These are phyloP conservation scores for Lithodes maja DNA, from an alignment of 2,888 invertebrate genomes.

Conservation along the genomic window DNA sequence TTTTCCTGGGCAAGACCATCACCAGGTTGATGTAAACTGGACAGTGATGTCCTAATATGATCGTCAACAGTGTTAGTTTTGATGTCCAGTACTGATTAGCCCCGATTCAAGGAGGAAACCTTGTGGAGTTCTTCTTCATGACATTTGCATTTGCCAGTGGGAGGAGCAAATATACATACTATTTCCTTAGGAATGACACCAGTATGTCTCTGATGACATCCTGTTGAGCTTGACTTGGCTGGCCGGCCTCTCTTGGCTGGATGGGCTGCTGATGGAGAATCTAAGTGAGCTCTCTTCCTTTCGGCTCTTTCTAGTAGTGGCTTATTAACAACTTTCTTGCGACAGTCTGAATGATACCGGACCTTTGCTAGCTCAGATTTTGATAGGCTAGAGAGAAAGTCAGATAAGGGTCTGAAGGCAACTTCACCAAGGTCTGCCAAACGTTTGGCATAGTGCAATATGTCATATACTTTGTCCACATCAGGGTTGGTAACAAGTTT, in stretches of 20 bases:
- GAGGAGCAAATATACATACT: neutral
- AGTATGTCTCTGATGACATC: neutral
- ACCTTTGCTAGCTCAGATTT: neutral
- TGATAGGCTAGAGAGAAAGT: neutral
- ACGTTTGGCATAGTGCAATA: neutral
- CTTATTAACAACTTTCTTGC: neutral
- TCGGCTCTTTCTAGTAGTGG: neutral
- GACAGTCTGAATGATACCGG: neutral
- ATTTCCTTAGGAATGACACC: neutral
- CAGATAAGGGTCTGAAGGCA: neutral
- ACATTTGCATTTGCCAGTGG: too few relatives aligned
- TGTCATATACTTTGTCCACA: neutral
- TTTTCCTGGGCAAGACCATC: neutral
- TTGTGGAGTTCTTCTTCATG: neutral
- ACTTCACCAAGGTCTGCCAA: neutral
- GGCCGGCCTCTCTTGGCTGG: neutral
- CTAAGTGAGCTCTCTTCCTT: neutral
- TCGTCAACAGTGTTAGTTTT: neutral
- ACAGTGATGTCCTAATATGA: neutral
- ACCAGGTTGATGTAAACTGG: neutral
- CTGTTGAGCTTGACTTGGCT: neutral
- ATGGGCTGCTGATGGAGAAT: neutral
- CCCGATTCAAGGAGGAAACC: neutral
- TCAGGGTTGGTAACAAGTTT: neutral
- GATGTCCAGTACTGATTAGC: neutral